Evolutionary conservation across 2,888 invertebrate genomes (phyloP).

Genomic region (Thyatira batis): DNA sequence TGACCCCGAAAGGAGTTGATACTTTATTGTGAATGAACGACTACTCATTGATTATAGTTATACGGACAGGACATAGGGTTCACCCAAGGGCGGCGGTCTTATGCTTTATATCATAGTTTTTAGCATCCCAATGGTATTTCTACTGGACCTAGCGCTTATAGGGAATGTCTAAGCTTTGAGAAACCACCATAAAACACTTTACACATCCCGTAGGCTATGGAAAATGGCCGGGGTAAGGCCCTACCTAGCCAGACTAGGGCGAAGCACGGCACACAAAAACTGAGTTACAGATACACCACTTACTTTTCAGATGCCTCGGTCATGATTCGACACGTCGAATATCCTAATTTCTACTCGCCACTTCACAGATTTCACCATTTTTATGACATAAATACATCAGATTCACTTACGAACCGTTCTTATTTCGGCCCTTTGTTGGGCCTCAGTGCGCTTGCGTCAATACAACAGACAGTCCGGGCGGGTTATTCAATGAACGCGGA

Average conservation of each 20-base stretch:
- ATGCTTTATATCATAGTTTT: constrained; percentile 33
- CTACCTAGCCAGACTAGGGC: constrained; percentile 69
- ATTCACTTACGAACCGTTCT: constrained; percentile 77
- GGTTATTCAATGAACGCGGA: constrained; percentile 76
- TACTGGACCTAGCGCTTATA: constrained; percentile 14
- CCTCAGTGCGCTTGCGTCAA: constrained; percentile 80
- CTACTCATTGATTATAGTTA: constrained; percentile 75
- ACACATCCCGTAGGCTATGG: constrained; percentile 55
- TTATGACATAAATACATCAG: constrained; percentile 90
- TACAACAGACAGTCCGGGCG: constrained; percentile 72
- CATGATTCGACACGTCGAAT: constrained; percentile 93
- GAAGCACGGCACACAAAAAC: constrained; percentile 58
- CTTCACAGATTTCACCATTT: constrained; percentile 92
- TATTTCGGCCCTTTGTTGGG: constrained; percentile 81
- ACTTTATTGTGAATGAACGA: constrained; percentile 79
- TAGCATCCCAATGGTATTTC: constrained; percentile 23
- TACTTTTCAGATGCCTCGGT: constrained; percentile 96
- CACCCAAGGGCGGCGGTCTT: constrained; percentile 75
- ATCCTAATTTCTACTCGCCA: constrained; percentile 92
- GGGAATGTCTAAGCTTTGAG: constrained; percentile 22
- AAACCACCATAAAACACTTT: constrained; percentile 48
- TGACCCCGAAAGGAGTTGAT: constrained; percentile 68
- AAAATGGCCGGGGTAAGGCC: constrained; percentile 80
- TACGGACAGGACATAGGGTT: constrained; percentile 54
- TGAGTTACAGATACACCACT: constrained; percentile 78